Evolutionary conservation across 2,888 invertebrate genomes (phyloP).

Genomic region (Lasioglossum oenotherae): DNA sequence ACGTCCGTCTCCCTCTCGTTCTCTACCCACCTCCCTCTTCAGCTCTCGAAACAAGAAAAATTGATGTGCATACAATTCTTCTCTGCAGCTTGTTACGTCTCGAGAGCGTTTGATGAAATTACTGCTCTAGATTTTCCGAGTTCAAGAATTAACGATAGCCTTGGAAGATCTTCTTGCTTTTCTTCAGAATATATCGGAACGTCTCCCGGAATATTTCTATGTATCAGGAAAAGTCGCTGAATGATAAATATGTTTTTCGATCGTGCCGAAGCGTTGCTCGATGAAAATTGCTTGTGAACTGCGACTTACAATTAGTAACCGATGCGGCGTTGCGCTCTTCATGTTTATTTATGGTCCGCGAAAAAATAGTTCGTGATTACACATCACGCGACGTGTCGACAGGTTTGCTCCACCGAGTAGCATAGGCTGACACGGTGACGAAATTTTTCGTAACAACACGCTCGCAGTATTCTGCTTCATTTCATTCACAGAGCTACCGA

Average conservation of each 20-base stretch:
- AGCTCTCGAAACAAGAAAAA: not conserved
- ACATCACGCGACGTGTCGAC: slow-evolving; percentile 29
- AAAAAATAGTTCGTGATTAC: slow-evolving; percentile 56
- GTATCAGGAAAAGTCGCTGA: not conserved
- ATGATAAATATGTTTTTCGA: not conserved
- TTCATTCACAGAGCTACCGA: not conserved
- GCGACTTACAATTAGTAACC: slow-evolving; percentile 21
- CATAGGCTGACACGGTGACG: slow-evolving; percentile 3
- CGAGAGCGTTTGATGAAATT: not conserved
- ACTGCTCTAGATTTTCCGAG: not conserved
- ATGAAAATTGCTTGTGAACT: slow-evolving; percentile 27
- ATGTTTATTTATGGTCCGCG: slow-evolving; percentile 56
- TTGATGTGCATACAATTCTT: slow-evolving; percentile 1
- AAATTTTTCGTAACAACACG: slow-evolving; percentile 47
- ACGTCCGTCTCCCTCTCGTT: not conserved
- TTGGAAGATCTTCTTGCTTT: not conserved
- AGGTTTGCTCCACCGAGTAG: slow-evolving; percentile 17
- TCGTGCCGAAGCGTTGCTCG: not conserved
- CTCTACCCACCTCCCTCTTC: not conserved
- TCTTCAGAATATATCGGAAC: not conserved
- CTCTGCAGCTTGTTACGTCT: not conserved
- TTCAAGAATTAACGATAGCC: not conserved
- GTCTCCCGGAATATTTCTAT: not conserved
- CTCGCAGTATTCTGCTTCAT: not conserved
- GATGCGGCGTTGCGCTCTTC: slow-evolving; percentile 17